Evolutionary conservation across 2,113 vertebrate genomes (phyloP).

Genomic region (Ondatra zibethicus): DNA sequence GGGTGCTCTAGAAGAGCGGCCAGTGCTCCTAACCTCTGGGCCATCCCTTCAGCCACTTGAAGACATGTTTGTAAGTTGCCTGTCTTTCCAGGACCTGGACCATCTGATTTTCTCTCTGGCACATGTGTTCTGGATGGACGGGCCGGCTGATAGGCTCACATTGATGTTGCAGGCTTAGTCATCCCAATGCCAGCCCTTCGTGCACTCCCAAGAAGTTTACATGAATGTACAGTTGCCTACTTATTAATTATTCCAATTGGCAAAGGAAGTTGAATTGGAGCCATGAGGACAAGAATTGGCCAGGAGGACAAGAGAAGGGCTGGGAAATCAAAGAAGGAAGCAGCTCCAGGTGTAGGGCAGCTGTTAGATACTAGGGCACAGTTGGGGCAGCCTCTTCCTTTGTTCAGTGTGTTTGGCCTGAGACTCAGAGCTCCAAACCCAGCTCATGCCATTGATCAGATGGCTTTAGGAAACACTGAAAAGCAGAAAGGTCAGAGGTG

Average conservation of each 20-base stretch:
- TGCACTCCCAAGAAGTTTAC: background rate
- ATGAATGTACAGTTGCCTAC: fast-evolving
- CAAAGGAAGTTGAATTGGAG: background rate
- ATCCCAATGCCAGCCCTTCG: background rate
- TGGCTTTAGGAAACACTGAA: background rate
- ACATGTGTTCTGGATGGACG: background rate
- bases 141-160: background rate
- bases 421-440: background rate
- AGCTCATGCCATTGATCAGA: background rate
- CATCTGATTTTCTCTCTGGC: background rate
- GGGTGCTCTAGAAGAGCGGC: background rate
- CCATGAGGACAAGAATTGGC: too few relatives aligned
- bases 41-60: background rate
- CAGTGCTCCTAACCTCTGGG: background rate
- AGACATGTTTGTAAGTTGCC: background rate
- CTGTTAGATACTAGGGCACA: background rate
- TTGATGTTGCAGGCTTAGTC: background rate
- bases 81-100: background rate
- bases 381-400: background rate
- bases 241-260: too few relatives aligned
- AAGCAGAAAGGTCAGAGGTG: background rate
- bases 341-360: background rate
- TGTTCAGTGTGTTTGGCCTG: background rate
- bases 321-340: too few relatives aligned
- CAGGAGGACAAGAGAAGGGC: background rate